Percentiles rank a stretch among this genome's conserved stretches.
These are phyloP conservation scores for Dicycla oo DNA, from an alignment of 2,888 invertebrate genomes.

Conservation along the genomic window DNA sequence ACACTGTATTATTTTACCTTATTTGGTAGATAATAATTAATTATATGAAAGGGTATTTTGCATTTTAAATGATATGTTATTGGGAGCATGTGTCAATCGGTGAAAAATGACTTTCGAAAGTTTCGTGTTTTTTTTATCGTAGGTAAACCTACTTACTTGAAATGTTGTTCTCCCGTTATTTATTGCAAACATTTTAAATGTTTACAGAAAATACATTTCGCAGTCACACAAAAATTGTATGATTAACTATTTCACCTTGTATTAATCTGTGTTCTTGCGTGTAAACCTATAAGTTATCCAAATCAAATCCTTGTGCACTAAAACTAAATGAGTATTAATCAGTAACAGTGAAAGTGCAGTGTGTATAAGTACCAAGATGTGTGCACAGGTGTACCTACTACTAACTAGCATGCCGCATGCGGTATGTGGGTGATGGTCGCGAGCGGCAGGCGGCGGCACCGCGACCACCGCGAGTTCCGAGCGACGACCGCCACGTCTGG, in stretches of 20 bases:
- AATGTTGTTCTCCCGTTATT: conserved; percentile 33
- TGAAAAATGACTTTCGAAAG: conserved; percentile 55
- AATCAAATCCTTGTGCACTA: conserved; percentile 20
- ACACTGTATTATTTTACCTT: conserved; percentile 13
- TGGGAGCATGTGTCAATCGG: conserved; percentile 42
- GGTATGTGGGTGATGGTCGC: conserved; percentile 79
- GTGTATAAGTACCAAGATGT: conserved; percentile 59
- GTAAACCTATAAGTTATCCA: not conserved
- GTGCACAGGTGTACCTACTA: conserved; percentile 74
- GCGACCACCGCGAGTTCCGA: conserved; percentile 58
- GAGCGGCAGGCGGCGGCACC: conserved; percentile 15
- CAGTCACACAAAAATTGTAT: not conserved
- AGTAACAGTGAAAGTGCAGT: conserved; percentile 58
- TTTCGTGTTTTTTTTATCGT: conserved; percentile 33
- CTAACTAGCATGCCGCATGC: conserved; percentile 63
- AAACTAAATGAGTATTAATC: conserved; percentile 5
- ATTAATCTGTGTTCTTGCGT: not conserved
- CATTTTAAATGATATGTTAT: conserved; percentile 43
- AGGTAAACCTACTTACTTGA: conserved; percentile 14
- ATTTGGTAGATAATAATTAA: conserved; percentile 25
- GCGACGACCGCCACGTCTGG: conserved; percentile 53
- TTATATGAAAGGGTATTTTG: conserved; percentile 36
- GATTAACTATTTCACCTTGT: not conserved
- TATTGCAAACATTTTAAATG: conserved; percentile 4
- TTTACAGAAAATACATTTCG: not conserved